phyloP scores from a whole-genome alignment of 2,113 vertebrate species.

The Dunckerocampus dactyliophorus region DNA sequence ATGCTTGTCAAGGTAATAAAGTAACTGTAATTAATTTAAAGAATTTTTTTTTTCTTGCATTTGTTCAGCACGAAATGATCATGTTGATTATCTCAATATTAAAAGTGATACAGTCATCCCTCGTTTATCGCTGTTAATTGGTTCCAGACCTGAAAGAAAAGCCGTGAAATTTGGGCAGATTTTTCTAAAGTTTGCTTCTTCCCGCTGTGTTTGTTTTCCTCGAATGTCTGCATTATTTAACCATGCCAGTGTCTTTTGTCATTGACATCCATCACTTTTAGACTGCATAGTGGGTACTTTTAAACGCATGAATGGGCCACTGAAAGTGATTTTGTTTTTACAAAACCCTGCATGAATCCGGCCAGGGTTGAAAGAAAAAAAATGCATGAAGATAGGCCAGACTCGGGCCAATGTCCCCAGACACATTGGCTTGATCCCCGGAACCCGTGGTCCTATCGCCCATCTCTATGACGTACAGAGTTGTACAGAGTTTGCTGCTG shows the following conservation, averaged over 20 bases:
- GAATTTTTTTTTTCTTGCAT: too few species aligned
- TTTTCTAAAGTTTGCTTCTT: slow-evolving; percentile 1
- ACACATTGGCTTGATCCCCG: slow-evolving; percentile 35
- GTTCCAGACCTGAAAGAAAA: too few species aligned
- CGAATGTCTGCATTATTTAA: slow-evolving; percentile 12
- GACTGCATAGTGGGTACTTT: slow-evolving; percentile 21
- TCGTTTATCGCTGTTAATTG: too few species aligned
- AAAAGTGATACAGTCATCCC: too few species aligned
- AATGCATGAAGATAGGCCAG: slow-evolving; percentile 32
- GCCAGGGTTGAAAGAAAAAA: slow-evolving; percentile 35
- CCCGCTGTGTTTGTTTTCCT: slow-evolving; percentile 14
- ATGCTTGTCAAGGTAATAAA: slow-evolving; percentile 24
- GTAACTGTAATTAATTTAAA: slow-evolving; percentile 7
- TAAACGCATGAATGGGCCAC: slow-evolving; percentile 21
- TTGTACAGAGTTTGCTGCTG: background rate
- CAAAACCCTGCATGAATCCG: slow-evolving; percentile 28
- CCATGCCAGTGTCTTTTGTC: slow-evolving; percentile 26
- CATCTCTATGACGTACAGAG: slow-evolving; percentile 5
- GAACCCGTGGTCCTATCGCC: slow-evolving; percentile 1
- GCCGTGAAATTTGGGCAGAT: too few species aligned
- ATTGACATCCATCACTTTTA: slow-evolving; percentile 23
- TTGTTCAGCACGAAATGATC: too few species aligned
- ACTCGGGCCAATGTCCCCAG: slow-evolving; percentile 50
- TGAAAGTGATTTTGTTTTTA: slow-evolving; percentile 32
- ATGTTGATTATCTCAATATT: too few species aligned